phyloP scores from a whole-genome alignment of 2,113 vertebrate species.

The Machaerirhynchus nigripectus region DNA sequence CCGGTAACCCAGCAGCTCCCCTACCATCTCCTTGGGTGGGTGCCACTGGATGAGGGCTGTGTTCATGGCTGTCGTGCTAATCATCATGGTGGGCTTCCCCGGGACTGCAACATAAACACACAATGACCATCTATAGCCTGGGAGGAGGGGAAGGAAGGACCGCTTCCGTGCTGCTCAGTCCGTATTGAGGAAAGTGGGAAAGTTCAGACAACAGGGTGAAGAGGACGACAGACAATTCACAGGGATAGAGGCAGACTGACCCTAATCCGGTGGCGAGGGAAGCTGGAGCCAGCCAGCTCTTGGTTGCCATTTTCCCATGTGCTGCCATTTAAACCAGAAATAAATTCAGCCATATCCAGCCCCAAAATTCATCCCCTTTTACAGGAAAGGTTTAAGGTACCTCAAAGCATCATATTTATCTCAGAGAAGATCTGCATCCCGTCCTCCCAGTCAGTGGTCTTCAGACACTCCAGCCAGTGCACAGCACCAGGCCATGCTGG shows the following conservation, averaged over 20 bases:
- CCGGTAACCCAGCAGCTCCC: conserved; percentile 90
- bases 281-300: conserved; percentile 41
- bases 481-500: background rate
- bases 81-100: conserved; percentile 93
- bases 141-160: conserved; percentile 33
- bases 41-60: conserved; percentile 98
- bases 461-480: conserved; percentile 25
- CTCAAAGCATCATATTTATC: conserved; percentile 21
- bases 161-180: background rate
- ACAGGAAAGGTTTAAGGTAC: conserved; percentile 5
- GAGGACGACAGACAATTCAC: conserved; percentile 47
- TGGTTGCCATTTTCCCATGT: background rate
- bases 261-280: background rate
- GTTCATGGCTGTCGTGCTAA: conserved; percentile 94
- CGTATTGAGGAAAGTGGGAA: conserved; percentile 44
- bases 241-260: conserved; percentile 22
- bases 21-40: conserved; percentile 91
- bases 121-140: conserved; percentile 57
- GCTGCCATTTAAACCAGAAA: conserved; percentile 13
- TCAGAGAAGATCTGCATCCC: conserved; percentile 33
- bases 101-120: conserved; percentile 84
- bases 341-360: conserved; percentile 20
- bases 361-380: conserved; percentile 40
- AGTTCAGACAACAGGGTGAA: conserved; percentile 49
- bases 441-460: conserved; percentile 35